A percentile compares a stretch with the other conserved stretches of the same genome.
Evolutionary conservation across 2,888 invertebrate genomes (phyloP).

Genomic region (Nowickia ferox): DNA sequence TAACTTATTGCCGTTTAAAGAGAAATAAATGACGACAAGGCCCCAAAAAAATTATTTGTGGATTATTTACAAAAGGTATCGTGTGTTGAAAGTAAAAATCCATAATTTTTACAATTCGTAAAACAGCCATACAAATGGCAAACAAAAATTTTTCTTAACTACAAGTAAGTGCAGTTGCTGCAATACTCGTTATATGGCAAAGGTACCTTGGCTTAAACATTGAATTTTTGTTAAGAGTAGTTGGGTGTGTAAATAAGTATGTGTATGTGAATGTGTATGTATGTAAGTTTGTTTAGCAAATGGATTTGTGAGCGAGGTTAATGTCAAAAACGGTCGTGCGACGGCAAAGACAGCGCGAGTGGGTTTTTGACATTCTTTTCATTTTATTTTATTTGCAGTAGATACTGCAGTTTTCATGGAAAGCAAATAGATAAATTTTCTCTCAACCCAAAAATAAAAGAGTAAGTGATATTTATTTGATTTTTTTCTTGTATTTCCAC

Average conservation of each 20-base stretch:
- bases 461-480: constrained; percentile 12
- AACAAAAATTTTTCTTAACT: constrained; percentile 26
- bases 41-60: constrained; percentile 35
- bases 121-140: constrained; percentile 71
- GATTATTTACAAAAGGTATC: constrained; percentile 71
- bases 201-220: constrained; percentile 63
- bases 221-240: constrained; percentile 48
- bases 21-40: constrained; percentile 18
- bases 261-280: neutral
- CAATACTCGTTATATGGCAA: neutral
- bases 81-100: constrained; percentile 81
- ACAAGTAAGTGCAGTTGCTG: constrained; percentile 43
- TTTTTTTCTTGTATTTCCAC: constrained; percentile 5
- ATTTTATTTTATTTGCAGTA: neutral
- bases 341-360: constrained; percentile 57
- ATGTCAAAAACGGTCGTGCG: constrained; percentile 69
- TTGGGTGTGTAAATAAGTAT: constrained; percentile 10
- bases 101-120: constrained; percentile 77
- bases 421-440: constrained; percentile 54
- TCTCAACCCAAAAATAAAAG: constrained; percentile 19
- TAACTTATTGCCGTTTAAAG: constrained; percentile 16
- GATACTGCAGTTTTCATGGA: constrained; percentile 45
- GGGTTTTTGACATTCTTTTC: constrained; percentile 50
- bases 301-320: constrained; percentile 68
- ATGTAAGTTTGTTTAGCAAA: constrained; percentile 10